A percentile compares a stretch with the other conserved stretches of the same genome.
phyloP scores from a whole-genome alignment of 1,140 invertebrate genomes.

The Dreissena rostriformis region DNA sequence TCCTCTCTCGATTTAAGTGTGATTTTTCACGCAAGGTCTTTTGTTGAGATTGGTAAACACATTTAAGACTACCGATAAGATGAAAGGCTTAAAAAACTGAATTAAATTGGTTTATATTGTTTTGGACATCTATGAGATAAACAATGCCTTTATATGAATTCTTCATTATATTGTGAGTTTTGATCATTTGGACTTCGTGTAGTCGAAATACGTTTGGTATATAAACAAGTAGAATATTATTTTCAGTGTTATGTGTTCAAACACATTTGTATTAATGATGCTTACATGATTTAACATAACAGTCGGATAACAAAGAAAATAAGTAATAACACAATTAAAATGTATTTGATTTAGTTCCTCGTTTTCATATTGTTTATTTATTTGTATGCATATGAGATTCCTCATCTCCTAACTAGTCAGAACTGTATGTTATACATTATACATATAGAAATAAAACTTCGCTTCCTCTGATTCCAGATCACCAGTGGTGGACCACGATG shows the following conservation, averaged over 20 bases:
- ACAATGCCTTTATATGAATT: too few species aligned
- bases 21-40: slow-evolving; percentile 22
- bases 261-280: too few species aligned
- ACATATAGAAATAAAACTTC: neutral
- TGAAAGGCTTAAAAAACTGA: too few species aligned
- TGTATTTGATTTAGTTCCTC: neutral
- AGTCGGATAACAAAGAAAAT: too few species aligned
- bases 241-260: neutral
- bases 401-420: neutral
- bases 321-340: slow-evolving; percentile 2
- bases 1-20: slow-evolving; percentile 5
- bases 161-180: too few species aligned
- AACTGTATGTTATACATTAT: neutral
- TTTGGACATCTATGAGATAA: too few species aligned
- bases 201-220: slow-evolving; percentile 9
- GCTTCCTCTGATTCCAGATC: neutral
- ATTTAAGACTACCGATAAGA: too few species aligned
- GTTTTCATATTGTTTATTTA: neutral
- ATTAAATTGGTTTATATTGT: too few species aligned
- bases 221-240: slow-evolving; percentile 15
- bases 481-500: neutral
- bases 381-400: neutral
- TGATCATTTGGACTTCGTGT: too few species aligned
- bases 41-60: neutral
- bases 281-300: too few species aligned